Base-by-base conservation (phyloP, 2,888 invertebrate genomes). In the Scaptomyza reducta region DNA sequence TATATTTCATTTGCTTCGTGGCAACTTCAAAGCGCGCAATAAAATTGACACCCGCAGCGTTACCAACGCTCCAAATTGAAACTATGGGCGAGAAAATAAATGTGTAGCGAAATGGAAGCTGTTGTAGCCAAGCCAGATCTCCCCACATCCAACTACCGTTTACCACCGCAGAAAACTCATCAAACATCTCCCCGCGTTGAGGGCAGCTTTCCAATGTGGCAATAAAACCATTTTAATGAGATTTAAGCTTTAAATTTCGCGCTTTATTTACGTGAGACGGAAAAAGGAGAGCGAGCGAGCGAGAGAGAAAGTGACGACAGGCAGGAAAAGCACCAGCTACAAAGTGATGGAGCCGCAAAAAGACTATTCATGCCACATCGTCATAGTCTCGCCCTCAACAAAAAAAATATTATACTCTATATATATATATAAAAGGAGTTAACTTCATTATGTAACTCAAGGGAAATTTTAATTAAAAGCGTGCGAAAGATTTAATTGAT, bases 151-250 rank as follows among this genome's bases (percentile, higher is more conserved):
- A 18, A 5, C 25, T 46, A 46, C 35, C 29, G 35, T 35, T 40
- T 44, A 10, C 47, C 14, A 45, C 51, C 45, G 25, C 58, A 42
- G 42, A 35, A 40, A 47, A 35, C 44, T 53, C 65, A 45, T 44
- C 29, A 13, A 49, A 25, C 16, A 29, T 35, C 13, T 18, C 31
- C 44, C 16, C 14, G 18, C 61, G 50, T 22, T 7, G 18, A 25
- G 25, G 22, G 25, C 38, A 55, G 55, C 59, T 54, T 31, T 47
- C 59, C 56, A 42, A 51, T 51, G 57, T 70, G 73, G 84, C 73
- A 84, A 84, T 84, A 87, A 84, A 84, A 87, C 57, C 77, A 70
- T 84, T 84, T 84, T 84, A 84, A 84, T 84, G 84, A 87, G 81
- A 84, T 84, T 84, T 81, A 69, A 79, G 87, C 87, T 84, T 84